Conservation (phyloP, 2,113 vertebrate genomes). For the Lutjanus erythropterus region DNA sequence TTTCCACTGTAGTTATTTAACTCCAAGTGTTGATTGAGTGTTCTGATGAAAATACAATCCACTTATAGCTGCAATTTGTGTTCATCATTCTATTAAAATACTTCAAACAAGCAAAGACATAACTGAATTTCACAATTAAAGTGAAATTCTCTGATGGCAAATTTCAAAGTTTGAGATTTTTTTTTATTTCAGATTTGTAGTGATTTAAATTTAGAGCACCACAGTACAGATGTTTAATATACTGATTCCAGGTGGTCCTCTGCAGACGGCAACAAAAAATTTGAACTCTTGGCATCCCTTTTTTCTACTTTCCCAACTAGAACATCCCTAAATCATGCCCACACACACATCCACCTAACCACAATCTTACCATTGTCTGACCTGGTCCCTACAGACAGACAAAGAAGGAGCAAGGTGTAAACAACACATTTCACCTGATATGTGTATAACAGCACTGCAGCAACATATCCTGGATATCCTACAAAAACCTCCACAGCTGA, state of each 20-base stretch:
- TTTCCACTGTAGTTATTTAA: not conserved
- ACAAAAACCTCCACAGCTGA: not conserved
- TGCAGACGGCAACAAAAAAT: not conserved
- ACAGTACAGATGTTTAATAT: not conserved
- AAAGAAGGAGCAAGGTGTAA: constrained; percentile 79
- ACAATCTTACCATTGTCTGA: constrained; percentile 92
- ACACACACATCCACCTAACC: constrained; percentile 55
- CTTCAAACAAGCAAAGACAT: too few species aligned
- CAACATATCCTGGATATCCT: not conserved
- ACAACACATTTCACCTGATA: constrained; percentile 19
- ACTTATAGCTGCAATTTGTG: not conserved
- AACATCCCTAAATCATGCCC: constrained; percentile 54
- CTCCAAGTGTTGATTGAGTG: not conserved
- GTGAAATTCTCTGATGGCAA: not conserved
- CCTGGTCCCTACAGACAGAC: constrained; percentile 90
- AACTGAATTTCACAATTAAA: too few species aligned
- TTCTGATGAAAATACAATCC: not conserved
- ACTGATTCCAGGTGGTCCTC: constrained; percentile 6
- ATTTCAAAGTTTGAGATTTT: not conserved
- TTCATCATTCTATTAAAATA: not conserved
- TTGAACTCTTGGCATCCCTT: not conserved
- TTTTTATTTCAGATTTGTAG: not conserved
- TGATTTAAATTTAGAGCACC: not conserved
- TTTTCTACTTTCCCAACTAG: constrained; percentile 18
- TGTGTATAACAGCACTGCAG: not conserved